phyloP scores from a whole-genome alignment of 2,113 vertebrate genomes.

The Phocoena phocoena region DNA sequence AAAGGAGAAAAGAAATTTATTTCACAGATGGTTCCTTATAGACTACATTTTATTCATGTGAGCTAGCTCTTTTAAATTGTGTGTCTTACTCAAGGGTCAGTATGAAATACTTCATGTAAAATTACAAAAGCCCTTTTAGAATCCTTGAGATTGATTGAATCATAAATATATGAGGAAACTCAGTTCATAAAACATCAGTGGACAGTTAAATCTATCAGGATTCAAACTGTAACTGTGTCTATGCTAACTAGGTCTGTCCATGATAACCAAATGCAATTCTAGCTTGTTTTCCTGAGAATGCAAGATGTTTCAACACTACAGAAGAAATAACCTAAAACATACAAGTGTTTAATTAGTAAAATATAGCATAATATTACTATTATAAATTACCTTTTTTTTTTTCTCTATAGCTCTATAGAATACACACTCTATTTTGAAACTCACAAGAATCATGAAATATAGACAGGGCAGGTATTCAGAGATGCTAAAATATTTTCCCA shows the following conservation, averaged over 20 bases:
- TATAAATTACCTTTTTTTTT: not conserved
- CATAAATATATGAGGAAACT: conserved; percentile 22
- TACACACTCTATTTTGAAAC: not conserved
- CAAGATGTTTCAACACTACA: not conserved
- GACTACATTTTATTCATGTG: conserved; percentile 28
- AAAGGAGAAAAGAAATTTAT: not conserved
- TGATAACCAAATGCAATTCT: not conserved
- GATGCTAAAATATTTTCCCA: not conserved
- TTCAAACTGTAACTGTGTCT: not conserved
- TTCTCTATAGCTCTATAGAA: not conserved
- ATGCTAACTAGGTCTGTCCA: not conserved
- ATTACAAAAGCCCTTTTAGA: conserved; percentile 46
- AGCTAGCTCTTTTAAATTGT: not conserved
- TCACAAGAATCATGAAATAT: not conserved
- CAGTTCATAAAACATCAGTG: conserved; percentile 43
- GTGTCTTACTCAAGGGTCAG: conserved; percentile 50
- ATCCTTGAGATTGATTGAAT: conserved; percentile 44
- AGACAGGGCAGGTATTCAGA: not conserved
- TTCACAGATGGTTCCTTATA: conserved; percentile 21
- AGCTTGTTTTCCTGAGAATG: not conserved
- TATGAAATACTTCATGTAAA: conserved; percentile 58
- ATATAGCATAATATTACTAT: not conserved
- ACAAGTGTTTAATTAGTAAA: not conserved
- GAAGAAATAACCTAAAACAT: not conserved
- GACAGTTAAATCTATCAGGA: not conserved